Percentiles rank a stretch among this genome's conserved stretches.
Conservation (phyloP, 2,797 vertebrate genomes). For the Eulemur mongoz region DNA sequence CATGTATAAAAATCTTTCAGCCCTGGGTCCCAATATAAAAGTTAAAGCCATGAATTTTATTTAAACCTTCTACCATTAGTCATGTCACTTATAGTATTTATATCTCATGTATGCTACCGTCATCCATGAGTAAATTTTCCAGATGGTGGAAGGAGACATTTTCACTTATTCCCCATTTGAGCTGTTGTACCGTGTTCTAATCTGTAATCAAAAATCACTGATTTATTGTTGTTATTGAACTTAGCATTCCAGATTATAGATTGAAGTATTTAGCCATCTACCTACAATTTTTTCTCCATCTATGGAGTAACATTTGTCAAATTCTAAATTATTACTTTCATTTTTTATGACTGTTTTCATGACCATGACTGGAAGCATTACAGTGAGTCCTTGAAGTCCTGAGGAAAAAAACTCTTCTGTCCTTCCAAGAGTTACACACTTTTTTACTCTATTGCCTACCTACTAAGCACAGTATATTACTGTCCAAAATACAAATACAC, state of each 20-base stretch:
- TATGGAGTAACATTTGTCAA: neutral
- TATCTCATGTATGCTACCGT: neutral
- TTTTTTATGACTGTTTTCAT: neutral
- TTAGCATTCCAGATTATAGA: neutral
- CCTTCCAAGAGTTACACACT: neutral
- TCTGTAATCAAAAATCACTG: neutral
- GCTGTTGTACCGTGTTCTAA: neutral
- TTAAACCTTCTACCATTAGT: neutral
- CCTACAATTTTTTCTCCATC: neutral
- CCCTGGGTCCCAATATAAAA: neutral
- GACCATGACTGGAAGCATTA: neutral
- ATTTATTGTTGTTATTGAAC: conserved; percentile 46
- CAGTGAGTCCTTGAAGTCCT: neutral
- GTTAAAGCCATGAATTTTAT: conserved; percentile 1
- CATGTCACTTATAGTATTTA: neutral
- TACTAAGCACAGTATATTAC: neutral
- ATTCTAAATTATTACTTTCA: neutral
- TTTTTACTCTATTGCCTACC: neutral
- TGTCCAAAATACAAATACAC: neutral
- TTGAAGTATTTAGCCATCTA: neutral
- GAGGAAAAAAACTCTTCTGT: neutral
- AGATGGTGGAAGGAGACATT: neutral
- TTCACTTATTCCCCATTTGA: neutral
- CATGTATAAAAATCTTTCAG: neutral
- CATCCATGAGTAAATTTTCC: neutral